A percentile compares a stretch with the other conserved stretches of the same genome.
These are phyloP conservation scores for Crossaster papposus DNA, from an alignment of 53 echinoderm and acorn worm genomes.

Conservation along the genomic window DNA sequence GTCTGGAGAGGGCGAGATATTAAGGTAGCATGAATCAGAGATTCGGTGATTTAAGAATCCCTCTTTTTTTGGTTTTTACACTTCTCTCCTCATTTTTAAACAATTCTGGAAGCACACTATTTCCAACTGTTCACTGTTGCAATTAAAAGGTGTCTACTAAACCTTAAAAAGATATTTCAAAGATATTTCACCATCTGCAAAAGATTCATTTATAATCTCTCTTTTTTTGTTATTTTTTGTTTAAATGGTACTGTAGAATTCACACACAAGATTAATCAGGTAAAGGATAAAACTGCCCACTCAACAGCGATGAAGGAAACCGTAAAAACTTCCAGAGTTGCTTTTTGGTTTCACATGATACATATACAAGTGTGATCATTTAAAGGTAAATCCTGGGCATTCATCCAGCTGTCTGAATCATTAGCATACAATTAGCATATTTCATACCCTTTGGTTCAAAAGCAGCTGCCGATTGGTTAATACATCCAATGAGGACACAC, in stretches of 20 bases:
- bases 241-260: conserved; percentile 60
- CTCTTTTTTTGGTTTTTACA: conserved; percentile 23
- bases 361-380: conserved; percentile 1
- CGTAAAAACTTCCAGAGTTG: conserved; percentile 60
- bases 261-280: conserved; percentile 55
- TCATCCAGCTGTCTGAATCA: conserved; percentile 34
- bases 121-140: conserved; percentile 35
- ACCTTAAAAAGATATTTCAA: conserved; percentile 36
- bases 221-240: not conserved
- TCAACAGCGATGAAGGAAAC: conserved; percentile 34
- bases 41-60: conserved; percentile 15
- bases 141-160: conserved; percentile 31
- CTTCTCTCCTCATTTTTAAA: not conserved
- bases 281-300: conserved; percentile 38
- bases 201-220: conserved; percentile 26
- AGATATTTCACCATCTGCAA: conserved; percentile 5
- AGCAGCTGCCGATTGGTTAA: conserved; percentile 32
- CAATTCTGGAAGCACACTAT: conserved; percentile 57
- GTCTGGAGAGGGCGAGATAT: conserved; percentile 37
- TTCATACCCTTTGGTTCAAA: conserved; percentile 38
- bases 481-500: not conserved
- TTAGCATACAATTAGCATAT: conserved; percentile 16
- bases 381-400: not conserved
- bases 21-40: conserved; percentile 61
- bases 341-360: conserved; percentile 3